These are phyloP conservation scores for Podarcis siculus DNA, from an alignment of 2,797 vertebrate genomes.

Conservation along the genomic window DNA sequence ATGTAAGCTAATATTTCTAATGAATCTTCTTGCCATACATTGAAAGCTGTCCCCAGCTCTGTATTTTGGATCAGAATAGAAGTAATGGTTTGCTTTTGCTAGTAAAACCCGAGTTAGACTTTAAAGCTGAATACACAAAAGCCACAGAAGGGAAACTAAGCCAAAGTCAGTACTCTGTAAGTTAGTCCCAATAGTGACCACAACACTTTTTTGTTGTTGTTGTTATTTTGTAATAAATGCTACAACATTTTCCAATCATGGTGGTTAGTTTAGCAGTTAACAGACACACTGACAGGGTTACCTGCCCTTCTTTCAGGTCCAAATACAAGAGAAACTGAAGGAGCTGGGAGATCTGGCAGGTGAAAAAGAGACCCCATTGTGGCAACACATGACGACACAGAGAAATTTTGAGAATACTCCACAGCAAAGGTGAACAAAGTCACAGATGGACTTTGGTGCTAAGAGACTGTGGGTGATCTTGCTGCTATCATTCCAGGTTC, in stretches of 20 bases:
- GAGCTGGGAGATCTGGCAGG: conserved; percentile 79
- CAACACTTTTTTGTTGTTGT: background rate
- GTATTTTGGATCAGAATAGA: too few species aligned
- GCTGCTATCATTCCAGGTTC: background rate
- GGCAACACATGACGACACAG: conserved; percentile 43
- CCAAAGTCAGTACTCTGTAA: conserved; percentile 35
- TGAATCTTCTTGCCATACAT: background rate
- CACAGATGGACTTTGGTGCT: background rate
- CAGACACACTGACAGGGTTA: conserved; percentile 76
- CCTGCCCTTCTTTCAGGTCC: conserved; percentile 82
- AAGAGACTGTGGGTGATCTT: background rate
- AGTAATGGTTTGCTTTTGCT: conserved; percentile 22
- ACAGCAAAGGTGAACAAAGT: background rate
- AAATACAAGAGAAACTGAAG: conserved; percentile 79
- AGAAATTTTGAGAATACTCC: conserved; percentile 41
- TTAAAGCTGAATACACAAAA: conserved; percentile 26
- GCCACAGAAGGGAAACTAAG: conserved; percentile 42
- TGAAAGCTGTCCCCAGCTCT: background rate
- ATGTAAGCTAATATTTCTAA: background rate
- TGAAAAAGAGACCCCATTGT: conserved; percentile 73
- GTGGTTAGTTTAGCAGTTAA: conserved; percentile 68
- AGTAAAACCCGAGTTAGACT: conserved; percentile 27
- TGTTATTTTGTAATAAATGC: background rate
- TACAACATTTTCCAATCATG: conserved; percentile 35
- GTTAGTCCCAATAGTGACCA: conserved; percentile 38